Evolutionary conservation across 2,797 vertebrate species (phyloP).

Genomic region (Mormyrus proboscirostris): DNA sequence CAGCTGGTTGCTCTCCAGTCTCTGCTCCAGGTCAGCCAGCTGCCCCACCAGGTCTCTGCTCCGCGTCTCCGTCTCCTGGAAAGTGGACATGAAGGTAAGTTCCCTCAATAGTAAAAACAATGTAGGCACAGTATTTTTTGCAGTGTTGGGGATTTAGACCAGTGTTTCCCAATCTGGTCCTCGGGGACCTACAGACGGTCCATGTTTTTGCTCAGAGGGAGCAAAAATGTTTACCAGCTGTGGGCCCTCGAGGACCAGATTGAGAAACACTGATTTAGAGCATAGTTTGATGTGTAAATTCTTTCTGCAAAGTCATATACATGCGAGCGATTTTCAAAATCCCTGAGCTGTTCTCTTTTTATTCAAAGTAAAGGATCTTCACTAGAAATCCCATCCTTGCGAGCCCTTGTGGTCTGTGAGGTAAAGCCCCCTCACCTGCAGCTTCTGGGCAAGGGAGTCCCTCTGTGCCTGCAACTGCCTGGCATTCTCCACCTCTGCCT

Average conservation of each 20-base stretch:
- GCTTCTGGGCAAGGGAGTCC: neutral
- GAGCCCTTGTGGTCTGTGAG: neutral
- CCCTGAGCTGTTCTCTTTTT: neutral
- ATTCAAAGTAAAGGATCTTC: neutral
- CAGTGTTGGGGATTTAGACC: neutral
- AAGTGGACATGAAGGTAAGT: neutral
- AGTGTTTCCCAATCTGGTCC: neutral
- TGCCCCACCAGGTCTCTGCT: slow-evolving; percentile 92
- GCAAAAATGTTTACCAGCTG: neutral
- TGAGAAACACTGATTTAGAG: neutral
- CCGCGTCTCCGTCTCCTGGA: slow-evolving; percentile 87
- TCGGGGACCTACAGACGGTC: neutral
- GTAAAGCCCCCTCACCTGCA: neutral
- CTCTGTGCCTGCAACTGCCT: slow-evolving; percentile 91
- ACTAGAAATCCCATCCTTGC: neutral
- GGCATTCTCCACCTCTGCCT: slow-evolving; percentile 89
- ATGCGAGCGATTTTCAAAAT: neutral
- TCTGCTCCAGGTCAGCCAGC: slow-evolving; percentile 84
- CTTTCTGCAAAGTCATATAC: neutral
- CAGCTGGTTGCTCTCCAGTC: slow-evolving; percentile 90
- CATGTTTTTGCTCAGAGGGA: neutral
- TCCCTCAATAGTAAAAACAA: neutral
- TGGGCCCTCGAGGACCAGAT: neutral
- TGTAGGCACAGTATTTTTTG: neutral
- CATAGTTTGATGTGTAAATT: neutral